These are phyloP conservation scores for Misgurnus anguillicaudatus DNA, from an alignment of 2,113 vertebrate species.

Conservation along the genomic window DNA sequence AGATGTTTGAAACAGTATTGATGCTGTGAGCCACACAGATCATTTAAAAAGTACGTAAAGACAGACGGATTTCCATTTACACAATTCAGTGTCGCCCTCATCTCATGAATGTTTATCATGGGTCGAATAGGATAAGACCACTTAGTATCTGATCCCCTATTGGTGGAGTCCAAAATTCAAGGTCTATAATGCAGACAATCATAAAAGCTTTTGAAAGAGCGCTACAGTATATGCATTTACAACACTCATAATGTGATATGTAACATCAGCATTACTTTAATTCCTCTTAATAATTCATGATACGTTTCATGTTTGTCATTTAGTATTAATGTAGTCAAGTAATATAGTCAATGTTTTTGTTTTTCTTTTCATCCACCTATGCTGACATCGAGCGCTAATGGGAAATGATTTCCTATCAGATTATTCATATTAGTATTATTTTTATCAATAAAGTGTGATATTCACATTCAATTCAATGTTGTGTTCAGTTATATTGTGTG, in stretches of 20 bases:
- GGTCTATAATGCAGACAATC: background rate
- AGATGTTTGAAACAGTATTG: background rate
- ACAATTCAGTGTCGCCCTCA: background rate
- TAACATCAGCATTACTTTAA: constrained; percentile 38
- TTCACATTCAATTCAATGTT: constrained; percentile 44
- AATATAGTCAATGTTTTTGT: constrained; percentile 12
- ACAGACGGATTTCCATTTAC: background rate
- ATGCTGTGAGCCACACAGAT: background rate
- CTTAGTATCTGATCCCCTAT: background rate
- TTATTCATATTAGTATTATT: constrained; percentile 64
- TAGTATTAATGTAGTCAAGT: constrained; percentile 42
- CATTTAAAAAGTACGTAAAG: background rate
- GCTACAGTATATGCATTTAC: constrained; percentile 37
- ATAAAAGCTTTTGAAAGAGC: constrained; percentile 17
- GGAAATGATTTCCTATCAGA: constrained; percentile 16
- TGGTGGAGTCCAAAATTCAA: background rate
- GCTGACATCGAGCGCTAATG: constrained; percentile 36
- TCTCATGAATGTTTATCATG: background rate
- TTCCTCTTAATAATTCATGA: constrained; percentile 26
- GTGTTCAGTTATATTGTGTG: background rate
- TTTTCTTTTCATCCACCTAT: constrained; percentile 31
- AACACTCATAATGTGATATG: constrained; percentile 33
- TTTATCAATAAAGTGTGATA: constrained; percentile 73
- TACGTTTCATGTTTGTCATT: constrained; percentile 32
- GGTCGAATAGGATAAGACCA: background rate